phyloP scores from a whole-genome alignment of 2,113 vertebrate genomes.

The Corapipo altera region DNA sequence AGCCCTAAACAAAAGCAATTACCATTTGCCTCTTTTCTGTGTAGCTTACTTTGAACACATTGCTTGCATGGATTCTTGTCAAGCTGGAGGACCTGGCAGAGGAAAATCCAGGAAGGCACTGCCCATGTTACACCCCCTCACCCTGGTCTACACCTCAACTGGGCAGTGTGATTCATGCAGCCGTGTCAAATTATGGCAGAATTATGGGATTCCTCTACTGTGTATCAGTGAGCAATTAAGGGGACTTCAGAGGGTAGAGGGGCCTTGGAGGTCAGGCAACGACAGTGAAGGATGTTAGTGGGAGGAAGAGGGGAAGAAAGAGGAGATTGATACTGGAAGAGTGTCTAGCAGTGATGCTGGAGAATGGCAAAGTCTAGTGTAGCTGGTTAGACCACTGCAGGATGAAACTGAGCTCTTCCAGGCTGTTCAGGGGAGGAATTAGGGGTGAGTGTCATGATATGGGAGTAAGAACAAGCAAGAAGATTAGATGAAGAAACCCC shows the following conservation, averaged over 20 bases:
- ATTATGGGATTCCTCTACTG: background rate
- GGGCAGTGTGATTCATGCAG: background rate
- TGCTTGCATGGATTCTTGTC: background rate
- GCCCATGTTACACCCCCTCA: background rate
- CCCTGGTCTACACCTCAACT: background rate
- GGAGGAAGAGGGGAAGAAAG: background rate
- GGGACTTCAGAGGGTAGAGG: background rate
- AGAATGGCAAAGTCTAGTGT: background rate
- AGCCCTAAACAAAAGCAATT: conserved; percentile 44
- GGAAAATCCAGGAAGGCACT: background rate
- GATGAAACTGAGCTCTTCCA: background rate
- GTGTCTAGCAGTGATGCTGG: background rate
- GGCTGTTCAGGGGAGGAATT: background rate
- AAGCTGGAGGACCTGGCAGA: background rate
- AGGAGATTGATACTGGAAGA: background rate
- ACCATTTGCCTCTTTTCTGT: background rate
- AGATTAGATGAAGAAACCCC: background rate
- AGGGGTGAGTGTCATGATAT: background rate
- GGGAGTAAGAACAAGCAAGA: background rate
- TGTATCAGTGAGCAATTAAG: background rate
- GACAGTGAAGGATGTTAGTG: background rate
- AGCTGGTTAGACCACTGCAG: background rate
- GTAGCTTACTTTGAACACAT: background rate
- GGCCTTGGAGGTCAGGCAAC: background rate
- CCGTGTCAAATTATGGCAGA: background rate